phyloP scores from a whole-genome alignment of 2,113 vertebrate species.

The Cichladusa arquata region DNA sequence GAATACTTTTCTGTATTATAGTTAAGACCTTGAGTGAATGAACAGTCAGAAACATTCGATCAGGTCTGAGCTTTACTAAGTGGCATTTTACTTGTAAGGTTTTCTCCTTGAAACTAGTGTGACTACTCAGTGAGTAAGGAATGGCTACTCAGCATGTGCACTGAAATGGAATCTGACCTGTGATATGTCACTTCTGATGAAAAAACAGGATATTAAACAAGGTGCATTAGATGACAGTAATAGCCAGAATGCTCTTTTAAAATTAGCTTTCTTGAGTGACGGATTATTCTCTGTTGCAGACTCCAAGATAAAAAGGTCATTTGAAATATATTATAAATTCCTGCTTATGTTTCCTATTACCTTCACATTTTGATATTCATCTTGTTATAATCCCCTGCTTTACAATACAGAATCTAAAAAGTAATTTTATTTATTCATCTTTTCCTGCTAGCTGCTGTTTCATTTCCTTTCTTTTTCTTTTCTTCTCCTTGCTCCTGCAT shows the following conservation, averaged over 20 bases:
- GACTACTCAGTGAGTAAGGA: not conserved
- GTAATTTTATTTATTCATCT: not conserved
- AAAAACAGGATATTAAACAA: conserved; percentile 19
- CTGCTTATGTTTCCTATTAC: not conserved
- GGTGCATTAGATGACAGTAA: conserved; percentile 17
- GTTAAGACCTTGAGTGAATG: not conserved
- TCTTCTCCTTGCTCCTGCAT: not conserved
- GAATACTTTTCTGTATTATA: not conserved
- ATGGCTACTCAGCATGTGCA: not conserved
- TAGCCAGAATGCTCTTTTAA: conserved; percentile 9
- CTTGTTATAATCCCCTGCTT: not conserved
- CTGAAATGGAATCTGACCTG: not conserved
- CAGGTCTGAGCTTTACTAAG: not conserved
- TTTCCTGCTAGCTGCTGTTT: not conserved
- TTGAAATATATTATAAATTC: not conserved
- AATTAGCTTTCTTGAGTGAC: conserved; percentile 8
- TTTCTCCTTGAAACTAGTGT: not conserved
- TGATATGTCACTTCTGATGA: not conserved
- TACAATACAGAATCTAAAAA: not conserved
- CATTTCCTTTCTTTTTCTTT: not conserved
- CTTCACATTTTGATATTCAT: not conserved
- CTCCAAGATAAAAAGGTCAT: conserved; percentile 7
- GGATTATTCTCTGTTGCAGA: not conserved
- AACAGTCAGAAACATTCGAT: not conserved
- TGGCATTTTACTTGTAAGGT: not conserved